Evolutionary conservation across 2,888 invertebrate genomes (phyloP), one percentile per base, ranked within the genome.

Genomic region (Coenonympha arcania): DNA sequence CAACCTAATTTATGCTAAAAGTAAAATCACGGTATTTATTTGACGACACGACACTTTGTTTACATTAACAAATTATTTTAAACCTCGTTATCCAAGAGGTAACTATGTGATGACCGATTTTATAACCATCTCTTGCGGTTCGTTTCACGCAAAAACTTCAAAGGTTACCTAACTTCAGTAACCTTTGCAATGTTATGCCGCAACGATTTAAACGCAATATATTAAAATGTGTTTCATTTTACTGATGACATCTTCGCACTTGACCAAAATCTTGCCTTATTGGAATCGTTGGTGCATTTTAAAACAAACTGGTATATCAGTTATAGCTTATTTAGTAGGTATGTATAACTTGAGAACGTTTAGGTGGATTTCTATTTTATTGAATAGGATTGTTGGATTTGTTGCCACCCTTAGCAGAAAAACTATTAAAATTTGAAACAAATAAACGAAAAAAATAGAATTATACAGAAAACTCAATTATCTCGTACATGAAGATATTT

Each of bases 141-240:
- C 15, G 19, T 19, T 20, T 15, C 43, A n/a, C 43, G 33, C 22
- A 43, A 43, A 43, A 43, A 43, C 31, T 33, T 11, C n/a, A 31
- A 33, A 15, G 19, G 31, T 43, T 43, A 43, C 31, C 31, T 43
- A 43, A 43, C 31, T 31, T 43, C 9, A 20, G 43, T 43, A 31
- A 43, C 43, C 30, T 31, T 43, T 43, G 31, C 30, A 31, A 43
- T 43, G 43, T 31, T 13, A 41, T 19, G 28, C 41, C 41, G 41
- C 41, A 39, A 24, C 39, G 22, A 9, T 15, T 9, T 15, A 13
- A 15, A 13, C 2, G 22, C 13, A 28, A 41, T 11, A 41, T 18
- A 26, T 22, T 16, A 15, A n/a, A 40, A 26, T 19, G 6, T 30
- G 39, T 24, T 13, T 11, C 22, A 15, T 36, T 36, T 39, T 24